Conservation (phyloP, 2,888 invertebrate species). For the Amiota mariae region DNA sequence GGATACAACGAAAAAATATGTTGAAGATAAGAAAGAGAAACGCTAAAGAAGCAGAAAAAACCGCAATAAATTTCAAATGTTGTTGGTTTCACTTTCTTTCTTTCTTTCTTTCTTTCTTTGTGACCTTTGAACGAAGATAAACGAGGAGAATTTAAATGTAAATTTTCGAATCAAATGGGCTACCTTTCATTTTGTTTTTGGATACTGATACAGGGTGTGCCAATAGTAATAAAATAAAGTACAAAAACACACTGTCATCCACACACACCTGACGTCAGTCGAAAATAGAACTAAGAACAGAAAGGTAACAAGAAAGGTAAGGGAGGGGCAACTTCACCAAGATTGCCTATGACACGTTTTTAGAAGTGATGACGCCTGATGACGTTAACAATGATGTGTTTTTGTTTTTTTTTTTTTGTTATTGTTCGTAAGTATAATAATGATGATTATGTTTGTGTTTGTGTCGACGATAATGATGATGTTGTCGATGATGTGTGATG, state of each 20-base stretch:
- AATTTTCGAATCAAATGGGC: neutral
- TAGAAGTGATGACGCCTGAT: constrained; percentile 26
- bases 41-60: constrained; percentile 39
- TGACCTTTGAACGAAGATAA: neutral
- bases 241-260: no score
- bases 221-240: neutral
- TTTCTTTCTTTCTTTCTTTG: neutral
- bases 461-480: constrained; percentile 1
- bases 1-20: constrained; percentile 35
- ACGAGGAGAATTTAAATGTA: constrained; percentile 3
- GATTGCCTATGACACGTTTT: constrained; percentile 3
- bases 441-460: constrained; percentile 36
- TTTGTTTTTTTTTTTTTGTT: neutral
- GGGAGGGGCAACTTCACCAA: no score
- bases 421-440: constrained; percentile 15
- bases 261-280: constrained; percentile 9
- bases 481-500: constrained; percentile 28
- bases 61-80: constrained; percentile 1
- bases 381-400: constrained; percentile 35
- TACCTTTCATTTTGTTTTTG: neutral
- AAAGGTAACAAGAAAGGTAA: neutral
- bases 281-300: neutral
- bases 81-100: neutral
- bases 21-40: constrained; percentile 50
- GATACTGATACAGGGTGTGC: neutral